These are phyloP conservation scores for Helostoma temminkii DNA, from an alignment of 2,797 vertebrate genomes.

Conservation along the genomic window DNA sequence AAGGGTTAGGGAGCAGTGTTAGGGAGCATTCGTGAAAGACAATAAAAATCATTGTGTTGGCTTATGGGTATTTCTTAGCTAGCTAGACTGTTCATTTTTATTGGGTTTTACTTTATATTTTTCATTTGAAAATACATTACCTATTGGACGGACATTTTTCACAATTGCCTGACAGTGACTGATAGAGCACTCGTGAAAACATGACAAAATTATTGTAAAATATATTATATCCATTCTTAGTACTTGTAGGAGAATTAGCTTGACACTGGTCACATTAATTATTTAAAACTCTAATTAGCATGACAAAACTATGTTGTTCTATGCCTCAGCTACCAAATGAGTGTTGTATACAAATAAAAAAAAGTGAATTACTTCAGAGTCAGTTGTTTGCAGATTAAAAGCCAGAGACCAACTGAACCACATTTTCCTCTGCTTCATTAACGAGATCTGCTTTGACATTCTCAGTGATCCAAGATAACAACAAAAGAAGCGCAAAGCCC, in stretches of 20 bases:
- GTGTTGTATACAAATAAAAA: constrained; percentile 1
- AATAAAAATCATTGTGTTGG: neutral
- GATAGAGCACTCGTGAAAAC: constrained; percentile 20
- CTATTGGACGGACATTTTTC: neutral
- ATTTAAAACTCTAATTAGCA: constrained; percentile 1
- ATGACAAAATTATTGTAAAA: constrained; percentile 28
- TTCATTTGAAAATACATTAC: neutral
- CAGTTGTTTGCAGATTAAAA: constrained; percentile 19
- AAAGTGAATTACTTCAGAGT: constrained; percentile 22
- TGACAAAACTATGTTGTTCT: neutral
- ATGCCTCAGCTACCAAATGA: neutral
- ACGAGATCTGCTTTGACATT: constrained; percentile 51
- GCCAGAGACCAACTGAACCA: constrained; percentile 19
- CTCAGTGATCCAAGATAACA: constrained; percentile 67
- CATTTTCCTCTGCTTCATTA: constrained; percentile 39
- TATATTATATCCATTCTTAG: neutral
- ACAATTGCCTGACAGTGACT: constrained; percentile 7
- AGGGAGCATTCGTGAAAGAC: neutral
- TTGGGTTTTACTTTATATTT: neutral
- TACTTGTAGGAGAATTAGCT: constrained; percentile 14
- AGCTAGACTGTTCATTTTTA: neutral
- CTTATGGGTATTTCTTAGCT: neutral
- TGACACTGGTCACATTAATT: constrained; percentile 26
- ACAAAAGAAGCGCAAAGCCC: constrained; percentile 38
- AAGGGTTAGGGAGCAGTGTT: no score